Evolutionary conservation across 2,888 invertebrate genomes (phyloP).

Genomic region (Drosophila hamatofila): DNA sequence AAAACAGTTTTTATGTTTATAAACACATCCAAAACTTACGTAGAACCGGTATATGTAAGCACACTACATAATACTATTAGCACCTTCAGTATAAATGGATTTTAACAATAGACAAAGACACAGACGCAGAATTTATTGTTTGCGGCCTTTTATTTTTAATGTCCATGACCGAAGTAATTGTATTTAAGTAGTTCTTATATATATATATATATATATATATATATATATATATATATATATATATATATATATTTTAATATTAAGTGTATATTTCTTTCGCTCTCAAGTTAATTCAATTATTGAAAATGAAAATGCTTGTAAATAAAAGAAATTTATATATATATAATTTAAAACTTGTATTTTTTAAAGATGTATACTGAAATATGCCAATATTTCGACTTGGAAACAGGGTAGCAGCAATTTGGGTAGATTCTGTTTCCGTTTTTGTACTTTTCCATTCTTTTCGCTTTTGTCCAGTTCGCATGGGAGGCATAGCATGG

Average conservation of each 20-base stretch:
- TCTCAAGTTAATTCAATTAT: constrained; percentile 34
- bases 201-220: constrained; percentile 4
- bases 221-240: constrained; percentile 10
- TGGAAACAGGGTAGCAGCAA: constrained; percentile 3
- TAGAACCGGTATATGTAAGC: constrained; percentile 19
- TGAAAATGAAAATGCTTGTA: constrained; percentile 55
- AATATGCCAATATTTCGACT: background rate
- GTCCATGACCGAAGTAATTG: constrained; percentile 25
- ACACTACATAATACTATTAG: constrained; percentile 23
- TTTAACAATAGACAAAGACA: constrained; percentile 30
- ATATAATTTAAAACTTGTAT: background rate
- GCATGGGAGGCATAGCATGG: constrained; percentile 33
- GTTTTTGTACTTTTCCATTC: constrained; percentile 8
- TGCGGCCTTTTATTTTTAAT: constrained; percentile 34
- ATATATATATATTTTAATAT: constrained; percentile 24
- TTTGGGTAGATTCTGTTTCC: background rate
- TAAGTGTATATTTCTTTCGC: constrained; percentile 33
- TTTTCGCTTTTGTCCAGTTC: constrained; percentile 10
- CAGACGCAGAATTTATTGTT: constrained; percentile 28
- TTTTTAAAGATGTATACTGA: background rate
- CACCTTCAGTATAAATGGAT: constrained; percentile 24
- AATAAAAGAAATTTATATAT: constrained; percentile 33
- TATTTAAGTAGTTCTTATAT: constrained; percentile 24
- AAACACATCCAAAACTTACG: constrained; percentile 8
- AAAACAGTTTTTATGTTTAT: constrained; percentile 21